Evolutionary conservation across 2,888 invertebrate species (phyloP).

Genomic region (Drosophila pseudotakahashii): DNA sequence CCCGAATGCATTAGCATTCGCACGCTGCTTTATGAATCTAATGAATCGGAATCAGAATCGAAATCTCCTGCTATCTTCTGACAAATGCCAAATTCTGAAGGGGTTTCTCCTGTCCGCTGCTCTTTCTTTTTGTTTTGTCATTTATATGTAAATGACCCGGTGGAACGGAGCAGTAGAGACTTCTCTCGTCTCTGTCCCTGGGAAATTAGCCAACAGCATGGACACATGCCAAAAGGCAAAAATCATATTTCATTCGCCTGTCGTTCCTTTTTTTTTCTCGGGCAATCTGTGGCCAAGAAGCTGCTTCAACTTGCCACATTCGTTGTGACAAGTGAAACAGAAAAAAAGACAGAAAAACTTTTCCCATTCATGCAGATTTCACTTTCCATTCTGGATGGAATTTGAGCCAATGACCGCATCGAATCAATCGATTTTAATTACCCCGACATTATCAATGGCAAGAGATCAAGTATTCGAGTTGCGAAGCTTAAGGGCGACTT

Average conservation of each 20-base stretch:
- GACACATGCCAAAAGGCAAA: conserved; percentile 40
- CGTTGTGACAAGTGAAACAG: conserved; percentile 56
- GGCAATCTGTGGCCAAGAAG: conserved; percentile 54
- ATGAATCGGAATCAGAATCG: conserved; percentile 4
- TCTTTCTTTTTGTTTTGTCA: conserved; percentile 45
- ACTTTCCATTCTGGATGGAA: background rate
- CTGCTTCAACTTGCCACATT: conserved; percentile 42
- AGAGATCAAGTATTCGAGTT: conserved; percentile 70
- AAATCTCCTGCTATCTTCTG: conserved; percentile 18
- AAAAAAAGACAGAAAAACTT: conserved; percentile 43
- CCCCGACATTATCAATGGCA: conserved; percentile 32
- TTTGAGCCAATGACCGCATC: conserved; percentile 54
- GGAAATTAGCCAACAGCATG: conserved; percentile 44
- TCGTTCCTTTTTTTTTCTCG: background rate
- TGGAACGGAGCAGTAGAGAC: background rate
- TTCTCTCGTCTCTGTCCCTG: conserved; percentile 2
- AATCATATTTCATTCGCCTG: conserved; percentile 66
- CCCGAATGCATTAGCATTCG: conserved; percentile 49
- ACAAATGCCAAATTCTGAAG: conserved; percentile 58
- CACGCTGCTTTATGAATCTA: conserved; percentile 5
- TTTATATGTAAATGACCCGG: conserved; percentile 72
- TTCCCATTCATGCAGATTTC: conserved; percentile 62
- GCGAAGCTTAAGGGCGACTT: conserved; percentile 48
- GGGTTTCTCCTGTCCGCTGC: background rate
- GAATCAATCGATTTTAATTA: conserved; percentile 67